These are phyloP conservation scores for Tinamus guttatus DNA, from an alignment of 2,113 vertebrate species.

Conservation along the genomic window DNA sequence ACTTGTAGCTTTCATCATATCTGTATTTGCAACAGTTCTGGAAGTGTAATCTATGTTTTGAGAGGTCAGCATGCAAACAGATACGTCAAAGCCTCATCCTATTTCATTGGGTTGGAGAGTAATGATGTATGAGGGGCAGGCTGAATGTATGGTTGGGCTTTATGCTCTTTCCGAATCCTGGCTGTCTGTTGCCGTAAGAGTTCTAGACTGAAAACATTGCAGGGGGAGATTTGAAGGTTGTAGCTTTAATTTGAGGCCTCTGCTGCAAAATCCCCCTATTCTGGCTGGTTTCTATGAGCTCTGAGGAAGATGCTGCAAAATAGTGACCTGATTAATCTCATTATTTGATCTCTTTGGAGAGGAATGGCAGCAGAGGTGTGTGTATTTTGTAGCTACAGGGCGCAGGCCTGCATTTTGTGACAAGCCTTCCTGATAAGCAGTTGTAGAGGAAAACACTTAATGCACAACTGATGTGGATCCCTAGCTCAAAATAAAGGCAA, in stretches of 20 bases:
- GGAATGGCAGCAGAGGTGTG: background rate
- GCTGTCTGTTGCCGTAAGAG: background rate
- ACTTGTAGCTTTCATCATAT: background rate
- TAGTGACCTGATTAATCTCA: background rate
- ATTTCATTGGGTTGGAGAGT: background rate
- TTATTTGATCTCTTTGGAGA: background rate
- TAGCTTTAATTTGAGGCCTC: background rate
- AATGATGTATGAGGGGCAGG: background rate
- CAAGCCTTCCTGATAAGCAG: background rate
- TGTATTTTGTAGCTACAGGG: background rate
- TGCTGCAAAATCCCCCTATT: background rate
- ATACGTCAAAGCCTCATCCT: background rate
- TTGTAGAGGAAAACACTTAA: background rate
- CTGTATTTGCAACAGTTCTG: background rate
- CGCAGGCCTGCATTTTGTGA: slow-evolving; percentile 6
- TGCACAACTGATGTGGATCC: background rate
- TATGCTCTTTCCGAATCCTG: background rate
- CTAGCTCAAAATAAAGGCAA: background rate
- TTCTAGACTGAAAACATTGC: background rate
- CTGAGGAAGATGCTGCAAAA: background rate
- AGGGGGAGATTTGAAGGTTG: background rate
- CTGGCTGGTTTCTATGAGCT: background rate
- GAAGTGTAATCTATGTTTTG: background rate
- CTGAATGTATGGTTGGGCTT: background rate
- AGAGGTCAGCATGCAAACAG: background rate